phyloP scores from a whole-genome alignment of 2,797 vertebrate genomes.

The Chromis chromis region DNA sequence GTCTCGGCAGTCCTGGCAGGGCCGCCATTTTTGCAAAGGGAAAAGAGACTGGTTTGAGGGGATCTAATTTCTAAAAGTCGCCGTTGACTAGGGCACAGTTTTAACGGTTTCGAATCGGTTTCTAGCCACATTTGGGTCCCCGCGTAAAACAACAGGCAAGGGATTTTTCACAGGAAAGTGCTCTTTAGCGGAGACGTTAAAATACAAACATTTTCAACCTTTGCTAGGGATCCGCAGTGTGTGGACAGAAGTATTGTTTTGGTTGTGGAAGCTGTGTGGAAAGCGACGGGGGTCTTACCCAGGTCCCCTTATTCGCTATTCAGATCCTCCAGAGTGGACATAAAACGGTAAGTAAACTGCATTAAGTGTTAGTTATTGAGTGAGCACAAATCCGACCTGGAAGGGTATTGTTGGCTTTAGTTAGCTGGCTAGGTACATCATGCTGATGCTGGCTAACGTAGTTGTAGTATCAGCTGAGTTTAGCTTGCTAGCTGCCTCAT shows the following conservation, averaged over 20 bases:
- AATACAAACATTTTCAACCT: constrained; percentile 78
- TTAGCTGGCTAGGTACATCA: constrained; percentile 79
- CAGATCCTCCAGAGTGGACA: constrained; percentile 87
- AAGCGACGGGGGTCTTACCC: constrained; percentile 86
- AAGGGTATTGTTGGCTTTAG: constrained; percentile 82
- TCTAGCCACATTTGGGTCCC: constrained; percentile 41
- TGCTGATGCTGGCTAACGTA: constrained; percentile 75
- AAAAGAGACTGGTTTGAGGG: constrained; percentile 90
- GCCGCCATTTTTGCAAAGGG: constrained; percentile 99
- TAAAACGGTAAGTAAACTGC: constrained; percentile 90
- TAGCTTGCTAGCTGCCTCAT: constrained; percentile 50
- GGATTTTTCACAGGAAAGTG: constrained; percentile 41
- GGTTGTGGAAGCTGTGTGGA: constrained; percentile 88
- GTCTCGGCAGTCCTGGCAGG: constrained; percentile 86
- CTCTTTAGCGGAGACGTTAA: constrained; percentile 54
- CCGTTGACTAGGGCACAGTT: constrained; percentile 79
- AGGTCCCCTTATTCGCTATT: constrained; percentile 81
- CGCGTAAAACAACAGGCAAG: constrained; percentile 34
- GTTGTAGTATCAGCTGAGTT: constrained; percentile 68
- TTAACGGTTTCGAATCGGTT: constrained; percentile 75
- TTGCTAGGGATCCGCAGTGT: constrained; percentile 90
- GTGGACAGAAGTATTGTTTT: constrained; percentile 92
- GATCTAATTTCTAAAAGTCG: constrained; percentile 89
- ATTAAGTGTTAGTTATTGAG: constrained; percentile 40
- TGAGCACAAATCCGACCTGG: constrained; percentile 72